Base-by-base conservation (phyloP, 1,140 invertebrate genomes). In the Holcopasites calliopsidis region DNA sequence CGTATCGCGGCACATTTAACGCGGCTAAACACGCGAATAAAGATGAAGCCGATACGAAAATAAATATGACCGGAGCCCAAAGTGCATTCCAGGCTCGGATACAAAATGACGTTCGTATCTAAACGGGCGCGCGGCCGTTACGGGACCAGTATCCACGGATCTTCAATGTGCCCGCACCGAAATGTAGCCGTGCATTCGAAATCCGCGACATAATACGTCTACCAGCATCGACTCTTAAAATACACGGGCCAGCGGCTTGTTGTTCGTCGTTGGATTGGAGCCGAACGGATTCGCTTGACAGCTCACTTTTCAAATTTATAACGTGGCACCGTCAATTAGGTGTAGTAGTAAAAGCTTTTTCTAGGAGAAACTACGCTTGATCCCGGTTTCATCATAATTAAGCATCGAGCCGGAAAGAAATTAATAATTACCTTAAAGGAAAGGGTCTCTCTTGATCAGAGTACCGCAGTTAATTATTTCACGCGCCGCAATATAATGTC, bases 171-270 rank as follows among this genome's bases (percentile, higher is more conserved):
- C 68, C 72, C 74, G 76, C 64, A 72, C n/a, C 73, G 31, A 44
- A 68, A 47, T 31, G 60, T 61, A 40, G 68, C 70, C 47, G 49
- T 73, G 79, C 66, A 82, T 76, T 80, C 78, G 68, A 80, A 77
- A 82, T 80, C 66, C 79, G 62, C 61, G 58, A 49, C 76, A 81
- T 69, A 82, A 80, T 82, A 82, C 80, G 79, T 82, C 78, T 80
- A 82, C 78, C 68, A 52, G 47, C 68, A 77, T 77, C 74, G 49
- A 58, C 75, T 82, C 57, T 73, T 77, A 82, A 82, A 82, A 77
- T 77, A 77, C 65, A 64, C 71, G 52, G 40, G 49, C 79, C 70
- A 40, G 57, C 74, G 35, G 62, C 28, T 31, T 47, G 66, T 61
- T 40, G 72, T 50, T 50, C 44, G n/a, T 44, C 33, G 79, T 69